Base-by-base conservation (phyloP, 1,140 invertebrate genomes). In the Holcopasites calliopsidis region DNA sequence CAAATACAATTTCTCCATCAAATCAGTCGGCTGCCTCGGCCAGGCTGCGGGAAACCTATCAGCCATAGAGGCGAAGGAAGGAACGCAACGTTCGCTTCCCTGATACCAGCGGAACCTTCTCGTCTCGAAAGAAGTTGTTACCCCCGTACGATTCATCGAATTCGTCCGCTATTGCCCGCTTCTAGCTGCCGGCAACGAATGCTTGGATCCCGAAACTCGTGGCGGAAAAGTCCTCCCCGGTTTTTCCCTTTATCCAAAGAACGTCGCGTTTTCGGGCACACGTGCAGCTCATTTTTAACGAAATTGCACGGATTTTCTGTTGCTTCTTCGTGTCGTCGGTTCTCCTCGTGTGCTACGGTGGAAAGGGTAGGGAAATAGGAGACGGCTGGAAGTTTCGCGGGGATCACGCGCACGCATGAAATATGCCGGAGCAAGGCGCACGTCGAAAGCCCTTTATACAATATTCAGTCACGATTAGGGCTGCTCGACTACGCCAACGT, bases 361-460 rank as follows among this genome's bases (percentile, higher is more conserved):
- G 31, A 33, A n/a, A 55, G 16, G 1, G 21, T 18, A 16, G 2
- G 10, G 6, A 23, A 23, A 23, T 23, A 21, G 5, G n/a, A 1
- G 3, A 23, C 6, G 21, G 21, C 3, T 23, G 47, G 47, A 33
- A 18, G 18, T 28, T 55, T 55, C 2, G 44, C 5, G 0, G 4
- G n/a, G 47, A 49, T 21, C 47, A 23, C 2, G n/a, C n/a, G n/a
- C n/a, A n/a, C n/a, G n/a, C n/a, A n/a, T n/a, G n/a, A n/a, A n/a
- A n/a, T n/a, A n/a, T n/a, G n/a, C n/a, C n/a, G n/a, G n/a, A n/a
- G n/a, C n/a, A n/a, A n/a, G n/a, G n/a, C n/a, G n/a, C n/a, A n/a
- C n/a, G n/a, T 47, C 44, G 60, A 28, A 64, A 80, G 62, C 77
- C 76, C 52, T 76, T 81, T 79, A 81, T 76, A 52, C 65, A 64